Conservation (phyloP, 2,113 vertebrate species). For the Edolisoma coerulescens region DNA sequence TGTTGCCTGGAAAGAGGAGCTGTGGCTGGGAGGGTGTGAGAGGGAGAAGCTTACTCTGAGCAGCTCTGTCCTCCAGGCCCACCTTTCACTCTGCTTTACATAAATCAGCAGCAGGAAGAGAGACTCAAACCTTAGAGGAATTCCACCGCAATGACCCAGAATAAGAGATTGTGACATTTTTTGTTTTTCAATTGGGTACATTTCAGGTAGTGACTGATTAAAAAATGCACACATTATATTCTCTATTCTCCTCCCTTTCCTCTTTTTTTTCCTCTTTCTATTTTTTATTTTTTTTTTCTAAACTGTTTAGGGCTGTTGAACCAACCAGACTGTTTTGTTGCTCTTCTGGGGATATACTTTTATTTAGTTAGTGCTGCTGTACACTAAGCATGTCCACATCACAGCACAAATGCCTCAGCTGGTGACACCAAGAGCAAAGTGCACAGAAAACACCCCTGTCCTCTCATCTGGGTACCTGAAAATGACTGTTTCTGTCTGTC, state of each 20-base stretch:
- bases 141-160: slow-evolving; percentile 62
- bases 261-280: accelerated
- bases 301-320: background rate
- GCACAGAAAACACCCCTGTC: background rate
- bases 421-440: background rate
- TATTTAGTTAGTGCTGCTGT: background rate
- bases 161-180: slow-evolving; percentile 56
- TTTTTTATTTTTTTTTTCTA: background rate
- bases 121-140: slow-evolving; percentile 18
- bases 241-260: background rate
- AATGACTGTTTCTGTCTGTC: background rate
- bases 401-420: background rate
- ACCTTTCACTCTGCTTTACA: slow-evolving; percentile 38
- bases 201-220: slow-evolving; percentile 16
- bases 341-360: background rate
- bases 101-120: slow-evolving; percentile 38
- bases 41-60: background rate
- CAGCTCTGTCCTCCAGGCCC: background rate
- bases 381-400: background rate
- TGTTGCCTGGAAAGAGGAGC: background rate
- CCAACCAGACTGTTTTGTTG: background rate
- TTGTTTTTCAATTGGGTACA: slow-evolving; percentile 48
- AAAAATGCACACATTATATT: background rate
- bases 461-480: background rate
- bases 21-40: background rate